phyloP scores from a whole-genome alignment of 2,888 invertebrate species.

The Deladenus siricidicola region DNA sequence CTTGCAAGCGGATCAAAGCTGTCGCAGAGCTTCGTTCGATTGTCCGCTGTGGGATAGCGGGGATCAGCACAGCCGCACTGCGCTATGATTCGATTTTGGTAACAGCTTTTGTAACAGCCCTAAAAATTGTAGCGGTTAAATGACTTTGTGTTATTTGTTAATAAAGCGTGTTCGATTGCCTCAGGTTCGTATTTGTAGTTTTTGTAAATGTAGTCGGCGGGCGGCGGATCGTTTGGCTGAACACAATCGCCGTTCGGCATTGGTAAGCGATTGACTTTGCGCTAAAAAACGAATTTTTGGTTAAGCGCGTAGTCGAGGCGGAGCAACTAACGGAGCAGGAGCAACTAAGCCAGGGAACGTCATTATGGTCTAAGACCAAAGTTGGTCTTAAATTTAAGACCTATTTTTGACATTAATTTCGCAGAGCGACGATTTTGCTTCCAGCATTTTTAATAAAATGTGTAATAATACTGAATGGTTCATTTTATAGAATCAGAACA shows the following conservation, averaged over 20 bases:
- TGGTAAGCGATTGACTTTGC: conserved; percentile 40
- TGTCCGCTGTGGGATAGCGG: conserved; percentile 40
- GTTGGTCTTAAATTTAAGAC: too few species aligned
- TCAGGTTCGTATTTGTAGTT: conserved; percentile 51
- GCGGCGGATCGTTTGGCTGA: conserved; percentile 22
- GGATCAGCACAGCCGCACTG: conserved; percentile 50
- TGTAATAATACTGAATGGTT: too few species aligned
- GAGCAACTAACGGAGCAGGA: too few species aligned
- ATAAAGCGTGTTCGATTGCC: conserved; percentile 21
- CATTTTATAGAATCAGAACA: too few species aligned
- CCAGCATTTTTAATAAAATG: too few species aligned
- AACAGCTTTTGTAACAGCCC: conserved; percentile 51
- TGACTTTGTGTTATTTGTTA: not conserved
- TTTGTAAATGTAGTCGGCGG: conserved; percentile 41
- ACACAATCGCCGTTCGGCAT: conserved; percentile 36
- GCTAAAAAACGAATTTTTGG: not conserved
- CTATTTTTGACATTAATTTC: too few species aligned
- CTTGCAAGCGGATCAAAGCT: conserved; percentile 28
- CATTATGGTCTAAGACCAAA: too few species aligned
- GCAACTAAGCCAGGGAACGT: too few species aligned
- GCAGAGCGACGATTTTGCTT: too few species aligned
- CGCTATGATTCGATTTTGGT: conserved; percentile 42
- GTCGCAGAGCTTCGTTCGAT: conserved; percentile 30
- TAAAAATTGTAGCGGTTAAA: conserved; percentile 9
- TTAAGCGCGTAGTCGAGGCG: not conserved